Base-by-base conservation (phyloP, 2,113 vertebrate genomes). In the Uria lomvia region DNA sequence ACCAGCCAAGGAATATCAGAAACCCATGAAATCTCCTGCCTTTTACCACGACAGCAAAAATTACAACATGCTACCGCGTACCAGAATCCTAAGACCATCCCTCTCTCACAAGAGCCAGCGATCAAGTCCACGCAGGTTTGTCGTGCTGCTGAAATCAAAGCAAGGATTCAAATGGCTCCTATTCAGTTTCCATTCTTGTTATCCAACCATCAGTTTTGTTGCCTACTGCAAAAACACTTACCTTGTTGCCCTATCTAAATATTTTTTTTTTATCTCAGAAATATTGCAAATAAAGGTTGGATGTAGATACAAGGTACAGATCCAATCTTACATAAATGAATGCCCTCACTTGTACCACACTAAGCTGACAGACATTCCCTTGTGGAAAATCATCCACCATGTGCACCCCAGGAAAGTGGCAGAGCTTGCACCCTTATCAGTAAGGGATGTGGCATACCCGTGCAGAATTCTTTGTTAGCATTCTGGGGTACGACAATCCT, bases 381-480 rank as follows among this genome's bases (percentile, higher is more conserved):
- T 0, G 6, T 27, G 63, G 60, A 38, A 58, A 42, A 43, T 63
- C 43, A 42, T 4, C 67, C 77, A 62, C 40, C 34, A 3, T 1
- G 30, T 0, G 15, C 4, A n/a, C 68, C 65, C n/a, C 45, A 14
- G 43, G 7, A 80, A 84, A 79, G 60, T 23, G 1, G 38, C 36
- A 9, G 36, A 42, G 20, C 19, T 50, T 42, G 59, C 22, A 22
- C 32, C 60, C 38, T 11, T 3, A 29, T 11, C 5, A 38, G 56
- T n/a, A 45, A 91, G 27, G 67, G 52, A 55, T 1, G 5, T 8
- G 19, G n/a, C 98, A 52, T 97, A 99, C 99, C 99, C 8, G 99
- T 99, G 98, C 99, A 99, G 97, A 99, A 99, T 66, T 99, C 99
- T 97, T 99, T 99, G 96, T 97, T 96, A 30, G 98, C 97, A 1